Percentiles rank a stretch among this genome's conserved stretches.
Evolutionary conservation across 2,888 invertebrate species (phyloP).

Genomic region (Cheilosia impressa): DNA sequence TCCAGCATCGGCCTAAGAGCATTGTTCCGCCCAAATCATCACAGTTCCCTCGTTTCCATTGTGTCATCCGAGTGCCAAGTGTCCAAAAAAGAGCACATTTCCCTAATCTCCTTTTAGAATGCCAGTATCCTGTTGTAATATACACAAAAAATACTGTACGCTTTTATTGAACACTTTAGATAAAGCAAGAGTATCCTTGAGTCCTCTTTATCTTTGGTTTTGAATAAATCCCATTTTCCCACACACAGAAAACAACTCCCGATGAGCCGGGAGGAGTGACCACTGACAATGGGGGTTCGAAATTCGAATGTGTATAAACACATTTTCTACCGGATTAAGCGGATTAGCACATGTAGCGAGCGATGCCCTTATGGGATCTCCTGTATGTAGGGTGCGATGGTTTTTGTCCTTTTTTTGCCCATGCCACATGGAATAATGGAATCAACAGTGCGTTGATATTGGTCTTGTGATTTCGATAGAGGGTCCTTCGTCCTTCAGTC

Average conservation of each 20-base stretch:
- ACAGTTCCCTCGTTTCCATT: constrained; percentile 43
- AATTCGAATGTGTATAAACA: constrained; percentile 55
- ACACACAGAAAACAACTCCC: constrained; percentile 39
- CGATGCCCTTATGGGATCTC: constrained; percentile 25
- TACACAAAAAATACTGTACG: neutral
- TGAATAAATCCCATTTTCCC: constrained; percentile 73
- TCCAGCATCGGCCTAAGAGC: constrained; percentile 25
- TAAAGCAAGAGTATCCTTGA: constrained; percentile 54
- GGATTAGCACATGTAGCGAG: constrained; percentile 53
- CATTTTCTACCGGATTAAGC: constrained; percentile 68
- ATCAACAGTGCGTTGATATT: constrained; percentile 69
- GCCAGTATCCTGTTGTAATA: neutral
- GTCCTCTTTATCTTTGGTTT: constrained; percentile 64
- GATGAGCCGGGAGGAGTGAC: constrained; percentile 60
- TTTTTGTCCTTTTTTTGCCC: constrained; percentile 54
- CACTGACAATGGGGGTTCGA: constrained; percentile 62
- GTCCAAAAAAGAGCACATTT: constrained; percentile 39
- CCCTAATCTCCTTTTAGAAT: constrained; percentile 52
- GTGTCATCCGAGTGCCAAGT: constrained; percentile 38
- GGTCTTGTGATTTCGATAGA: constrained; percentile 53
- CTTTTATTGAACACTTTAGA: constrained; percentile 69
- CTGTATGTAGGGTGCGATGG: constrained; percentile 42
- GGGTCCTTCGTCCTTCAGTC: constrained; percentile 22
- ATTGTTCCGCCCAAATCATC: constrained; percentile 65
- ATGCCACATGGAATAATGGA: constrained; percentile 69